A percentile compares a stretch with the other conserved stretches of the same genome.
Evolutionary conservation across 2,797 vertebrate genomes (phyloP).

Genomic region (Sphaeramia orbicularis): DNA sequence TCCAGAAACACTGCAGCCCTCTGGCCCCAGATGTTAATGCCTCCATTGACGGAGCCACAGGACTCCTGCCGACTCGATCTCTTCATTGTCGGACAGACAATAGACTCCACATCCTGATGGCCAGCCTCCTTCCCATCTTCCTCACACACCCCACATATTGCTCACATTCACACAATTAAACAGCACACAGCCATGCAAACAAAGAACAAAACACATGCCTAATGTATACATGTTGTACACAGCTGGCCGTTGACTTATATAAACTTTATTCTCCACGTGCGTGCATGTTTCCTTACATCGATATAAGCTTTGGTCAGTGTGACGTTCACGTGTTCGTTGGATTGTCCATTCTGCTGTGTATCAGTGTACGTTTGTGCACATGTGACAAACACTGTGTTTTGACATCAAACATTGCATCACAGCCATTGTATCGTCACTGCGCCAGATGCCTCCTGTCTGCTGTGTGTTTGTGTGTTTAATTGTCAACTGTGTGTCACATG

Average conservation of each 20-base stretch:
- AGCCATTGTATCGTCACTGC: slow-evolving; percentile 22
- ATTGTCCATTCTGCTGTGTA: no score
- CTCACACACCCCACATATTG: slow-evolving; percentile 42
- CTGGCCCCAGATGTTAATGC: slow-evolving; percentile 85
- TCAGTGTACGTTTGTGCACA: slow-evolving; percentile 7
- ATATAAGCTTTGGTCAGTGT: not conserved
- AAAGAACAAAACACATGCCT: slow-evolving; percentile 34
- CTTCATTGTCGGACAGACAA: slow-evolving; percentile 86
- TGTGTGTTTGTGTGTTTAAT: slow-evolving; percentile 51
- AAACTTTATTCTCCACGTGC: no score
- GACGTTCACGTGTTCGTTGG: not conserved
- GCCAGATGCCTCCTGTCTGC: slow-evolving; percentile 74
- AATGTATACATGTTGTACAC: not conserved
- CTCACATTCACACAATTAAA: slow-evolving; percentile 40
- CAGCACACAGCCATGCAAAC: slow-evolving; percentile 34
- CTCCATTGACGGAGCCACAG: slow-evolving; percentile 81
- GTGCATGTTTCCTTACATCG: slow-evolving; percentile 5
- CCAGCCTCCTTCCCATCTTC: slow-evolving; percentile 67
- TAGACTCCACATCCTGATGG: slow-evolving; percentile 77
- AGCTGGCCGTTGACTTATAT: no score
- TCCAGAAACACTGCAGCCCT: slow-evolving; percentile 51
- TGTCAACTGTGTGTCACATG: slow-evolving; percentile 73
- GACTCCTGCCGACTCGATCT: slow-evolving; percentile 81
- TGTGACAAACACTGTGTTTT: slow-evolving; percentile 40
- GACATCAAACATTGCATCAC: slow-evolving; percentile 63